These are phyloP conservation scores for Saguinus imperator DNA, from an alignment of 2,113 vertebrate genomes.

Conservation along the genomic window DNA sequence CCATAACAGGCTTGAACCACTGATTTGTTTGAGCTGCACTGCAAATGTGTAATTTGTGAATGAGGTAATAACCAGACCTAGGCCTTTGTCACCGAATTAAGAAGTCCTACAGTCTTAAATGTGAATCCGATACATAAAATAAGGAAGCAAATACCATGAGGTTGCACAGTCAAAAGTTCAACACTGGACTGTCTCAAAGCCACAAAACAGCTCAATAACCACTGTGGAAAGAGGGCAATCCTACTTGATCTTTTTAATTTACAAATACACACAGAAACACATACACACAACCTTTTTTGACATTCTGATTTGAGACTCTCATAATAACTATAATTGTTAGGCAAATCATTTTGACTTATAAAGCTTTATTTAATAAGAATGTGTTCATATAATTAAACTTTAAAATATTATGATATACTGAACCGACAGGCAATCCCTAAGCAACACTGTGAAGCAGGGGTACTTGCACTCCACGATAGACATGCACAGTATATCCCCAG, in stretches of 20 bases:
- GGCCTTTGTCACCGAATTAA: not conserved
- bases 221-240: not conserved
- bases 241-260: not conserved
- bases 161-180: not conserved
- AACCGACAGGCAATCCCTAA: not conserved
- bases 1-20: not conserved
- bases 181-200: not conserved
- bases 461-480: not conserved
- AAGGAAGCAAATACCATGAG: not conserved
- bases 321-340: constrained; percentile 23
- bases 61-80: not conserved
- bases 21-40: not conserved
- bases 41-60: not conserved
- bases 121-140: not conserved
- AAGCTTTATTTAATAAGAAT: constrained; percentile 16
- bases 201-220: not conserved
- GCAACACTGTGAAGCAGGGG: not conserved
- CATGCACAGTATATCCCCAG: not conserved
- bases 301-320: not conserved
- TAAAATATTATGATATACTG: not conserved
- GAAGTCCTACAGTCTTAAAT: not conserved
- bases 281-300: not conserved
- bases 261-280: not conserved
- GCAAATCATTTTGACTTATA: not conserved
- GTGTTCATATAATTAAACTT: constrained; percentile 30